These are phyloP conservation scores for Dicranocentrus wangi DNA, from an alignment of 2,888 invertebrate species.

Conservation along the genomic window DNA sequence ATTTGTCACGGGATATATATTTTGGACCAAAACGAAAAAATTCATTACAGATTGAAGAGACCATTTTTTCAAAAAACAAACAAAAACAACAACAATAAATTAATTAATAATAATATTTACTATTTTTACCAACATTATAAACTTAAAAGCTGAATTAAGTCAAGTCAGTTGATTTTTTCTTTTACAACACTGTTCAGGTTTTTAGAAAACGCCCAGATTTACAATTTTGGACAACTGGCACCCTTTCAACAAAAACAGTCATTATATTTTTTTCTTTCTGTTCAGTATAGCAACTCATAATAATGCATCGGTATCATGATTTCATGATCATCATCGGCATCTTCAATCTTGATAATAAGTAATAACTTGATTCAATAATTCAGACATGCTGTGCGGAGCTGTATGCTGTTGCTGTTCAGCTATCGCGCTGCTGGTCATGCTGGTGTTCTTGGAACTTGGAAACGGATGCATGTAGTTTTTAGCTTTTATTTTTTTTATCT, in stretches of 20 bases:
- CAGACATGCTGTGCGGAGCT: too few relatives aligned
- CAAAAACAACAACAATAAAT: constrained; percentile 10
- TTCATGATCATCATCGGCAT: constrained; percentile 1
- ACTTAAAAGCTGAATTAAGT: constrained; percentile 22
- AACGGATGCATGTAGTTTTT: too few relatives aligned
- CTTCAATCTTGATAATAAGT: too few relatives aligned
- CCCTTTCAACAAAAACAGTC: not conserved
- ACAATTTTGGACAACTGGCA: not conserved
- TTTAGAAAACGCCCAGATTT: too few relatives aligned
- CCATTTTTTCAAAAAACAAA: constrained; percentile 6
- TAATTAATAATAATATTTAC: constrained; percentile 30
- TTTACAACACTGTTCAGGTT: too few relatives aligned
- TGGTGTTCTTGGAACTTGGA: too few relatives aligned
- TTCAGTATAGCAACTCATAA: too few relatives aligned
- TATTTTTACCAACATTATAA: not conserved
- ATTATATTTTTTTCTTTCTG: constrained; percentile 1
- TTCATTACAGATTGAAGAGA: constrained; percentile 4
- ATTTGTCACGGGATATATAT: constrained; percentile 36
- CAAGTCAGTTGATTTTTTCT: not conserved
- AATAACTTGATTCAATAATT: too few relatives aligned
- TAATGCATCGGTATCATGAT: too few relatives aligned
- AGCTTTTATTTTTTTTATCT: too few relatives aligned
- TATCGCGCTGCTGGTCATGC: too few relatives aligned
- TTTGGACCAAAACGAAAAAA: constrained; percentile 13
- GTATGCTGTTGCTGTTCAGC: too few relatives aligned